These are phyloP conservation scores for Theonella swinhoei DNA, from an alignment of 37 sponge, comb jelly and placozoan species.

Conservation along the genomic window DNA sequence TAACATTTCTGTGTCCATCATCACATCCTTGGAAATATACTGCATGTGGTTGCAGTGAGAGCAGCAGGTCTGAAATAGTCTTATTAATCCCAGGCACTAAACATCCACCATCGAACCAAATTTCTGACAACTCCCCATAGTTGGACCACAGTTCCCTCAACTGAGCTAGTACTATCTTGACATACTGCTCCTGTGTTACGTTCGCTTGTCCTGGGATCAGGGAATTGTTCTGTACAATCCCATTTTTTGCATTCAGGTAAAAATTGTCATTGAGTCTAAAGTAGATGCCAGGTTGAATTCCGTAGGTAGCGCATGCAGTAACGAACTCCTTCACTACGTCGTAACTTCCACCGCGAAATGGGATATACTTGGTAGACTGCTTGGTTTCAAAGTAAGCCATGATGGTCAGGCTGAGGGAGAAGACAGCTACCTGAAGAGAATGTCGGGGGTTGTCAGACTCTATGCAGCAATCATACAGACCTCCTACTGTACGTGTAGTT, in stretches of 20 bases:
- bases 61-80: conserved; percentile 9
- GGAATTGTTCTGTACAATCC: conserved; percentile 27
- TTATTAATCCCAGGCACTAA: conserved; percentile 34
- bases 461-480: conserved; percentile 88
- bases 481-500: conserved; percentile 60
- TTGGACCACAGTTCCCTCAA: conserved; percentile 64
- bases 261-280: conserved; percentile 68
- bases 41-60: conserved; percentile 48
- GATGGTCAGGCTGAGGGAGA: conserved; percentile 76
- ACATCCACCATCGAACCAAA: conserved; percentile 73
- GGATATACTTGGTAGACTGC: conserved; percentile 57
- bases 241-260: conserved; percentile 39
- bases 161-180: conserved; percentile 56
- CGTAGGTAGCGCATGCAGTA: conserved; percentile 15
- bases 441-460: conserved; percentile 80
- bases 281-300: conserved; percentile 64
- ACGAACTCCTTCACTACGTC: conserved; percentile 60
- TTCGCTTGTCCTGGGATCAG: conserved; percentile 55
- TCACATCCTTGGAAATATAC: conserved; percentile 53
- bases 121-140: conserved; percentile 59
- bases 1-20: conserved; percentile 14
- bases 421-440: conserved; percentile 73
- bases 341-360: conserved; percentile 14
- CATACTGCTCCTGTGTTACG: conserved; percentile 57
- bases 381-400: conserved; percentile 72